Conservation (phyloP, 2,113 vertebrate genomes). For the Onychostruthus taczanowskii region DNA sequence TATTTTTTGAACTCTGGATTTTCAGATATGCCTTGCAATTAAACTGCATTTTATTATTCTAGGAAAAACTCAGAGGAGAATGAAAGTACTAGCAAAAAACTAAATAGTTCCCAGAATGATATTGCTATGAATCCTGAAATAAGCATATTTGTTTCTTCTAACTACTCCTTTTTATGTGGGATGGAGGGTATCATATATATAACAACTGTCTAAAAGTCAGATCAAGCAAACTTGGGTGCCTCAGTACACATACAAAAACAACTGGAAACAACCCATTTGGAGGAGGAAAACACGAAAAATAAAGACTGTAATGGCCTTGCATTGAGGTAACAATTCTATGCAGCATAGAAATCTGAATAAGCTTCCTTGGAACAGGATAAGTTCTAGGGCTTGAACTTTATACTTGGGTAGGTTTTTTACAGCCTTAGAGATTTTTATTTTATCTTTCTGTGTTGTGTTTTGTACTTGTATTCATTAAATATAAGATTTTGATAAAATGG, state of each 20-base stretch:
- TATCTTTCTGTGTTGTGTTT: background rate
- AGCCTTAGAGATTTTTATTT: background rate
- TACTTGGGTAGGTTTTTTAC: rapidly evolving
- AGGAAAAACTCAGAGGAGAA: background rate
- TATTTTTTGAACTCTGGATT: background rate
- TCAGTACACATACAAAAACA: background rate
- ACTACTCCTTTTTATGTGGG: background rate
- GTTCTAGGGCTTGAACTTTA: background rate
- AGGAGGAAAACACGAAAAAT: background rate
- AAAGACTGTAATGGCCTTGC: background rate
- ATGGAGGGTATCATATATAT: background rate
- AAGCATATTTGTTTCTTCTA: background rate
- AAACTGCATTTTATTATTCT: background rate
- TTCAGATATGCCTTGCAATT: background rate
- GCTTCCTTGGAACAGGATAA: background rate
- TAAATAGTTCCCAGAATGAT: background rate
- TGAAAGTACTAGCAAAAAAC: background rate
- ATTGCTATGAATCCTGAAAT: background rate
- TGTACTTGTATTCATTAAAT: background rate
- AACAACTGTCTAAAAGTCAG: background rate
- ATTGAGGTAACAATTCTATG: background rate
- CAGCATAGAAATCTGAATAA: background rate
- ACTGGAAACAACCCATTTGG: background rate
- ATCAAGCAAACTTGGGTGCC: background rate
- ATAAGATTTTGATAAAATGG: background rate